These are phyloP conservation scores for Percopsis transmontana DNA, from an alignment of 2,113 vertebrate genomes.

Conservation along the genomic window DNA sequence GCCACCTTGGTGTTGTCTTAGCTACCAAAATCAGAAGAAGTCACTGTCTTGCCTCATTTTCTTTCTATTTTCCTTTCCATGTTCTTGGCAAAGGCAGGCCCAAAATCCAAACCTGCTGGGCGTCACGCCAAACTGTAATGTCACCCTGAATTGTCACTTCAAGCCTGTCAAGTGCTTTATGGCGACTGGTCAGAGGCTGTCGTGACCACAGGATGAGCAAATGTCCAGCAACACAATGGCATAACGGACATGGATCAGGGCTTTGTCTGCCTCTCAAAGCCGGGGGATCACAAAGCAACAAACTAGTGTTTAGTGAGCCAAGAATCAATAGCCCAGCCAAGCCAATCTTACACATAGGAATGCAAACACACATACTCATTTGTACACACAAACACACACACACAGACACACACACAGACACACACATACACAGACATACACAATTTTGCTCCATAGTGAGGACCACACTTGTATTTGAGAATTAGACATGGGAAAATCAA, in stretches of 20 bases:
- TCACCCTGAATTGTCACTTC: conserved; percentile 25
- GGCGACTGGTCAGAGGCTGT: conserved; percentile 25
- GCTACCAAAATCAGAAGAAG: conserved; percentile 37
- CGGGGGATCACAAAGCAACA: conserved; percentile 26
- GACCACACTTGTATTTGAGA: neutral
- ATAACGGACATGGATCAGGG: conserved; percentile 17
- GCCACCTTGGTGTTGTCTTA: neutral
- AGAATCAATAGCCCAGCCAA: neutral
- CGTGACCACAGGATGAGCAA: conserved; percentile 18
- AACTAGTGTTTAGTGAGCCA: conserved; percentile 9
- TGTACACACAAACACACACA: neutral
- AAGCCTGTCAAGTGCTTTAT: conserved; percentile 33
- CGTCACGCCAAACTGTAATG: conserved; percentile 53
- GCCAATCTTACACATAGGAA: neutral
- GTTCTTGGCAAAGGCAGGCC: conserved; percentile 37
- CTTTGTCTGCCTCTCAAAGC: neutral
- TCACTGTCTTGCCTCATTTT: conserved; percentile 7
- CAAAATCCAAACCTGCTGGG: conserved; percentile 39
- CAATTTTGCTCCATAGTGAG: neutral
- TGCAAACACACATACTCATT: neutral
- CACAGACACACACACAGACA: neutral
- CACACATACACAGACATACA: neutral
- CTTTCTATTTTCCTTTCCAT: conserved; percentile 48
- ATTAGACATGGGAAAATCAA: neutral
- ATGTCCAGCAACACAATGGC: conserved; percentile 31